Evolutionary conservation across 2,888 invertebrate species (phyloP).

Genomic region (Chalcosyrphus nemorum): DNA sequence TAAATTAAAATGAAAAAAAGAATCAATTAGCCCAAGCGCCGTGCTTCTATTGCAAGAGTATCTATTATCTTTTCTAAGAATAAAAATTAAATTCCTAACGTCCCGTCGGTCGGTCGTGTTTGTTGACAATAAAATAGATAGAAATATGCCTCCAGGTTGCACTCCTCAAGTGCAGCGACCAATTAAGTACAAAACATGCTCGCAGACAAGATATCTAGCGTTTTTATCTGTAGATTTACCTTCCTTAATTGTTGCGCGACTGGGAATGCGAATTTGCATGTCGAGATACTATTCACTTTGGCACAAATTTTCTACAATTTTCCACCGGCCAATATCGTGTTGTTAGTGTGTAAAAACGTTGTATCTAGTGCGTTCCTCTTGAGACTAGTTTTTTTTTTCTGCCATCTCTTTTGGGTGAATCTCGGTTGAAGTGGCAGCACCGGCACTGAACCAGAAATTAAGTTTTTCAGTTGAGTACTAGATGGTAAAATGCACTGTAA

Average conservation of each 20-base stretch:
- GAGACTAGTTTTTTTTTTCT: slow-evolving; percentile 57
- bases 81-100: not conserved
- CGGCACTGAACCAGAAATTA: slow-evolving; percentile 34
- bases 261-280: slow-evolving; percentile 56
- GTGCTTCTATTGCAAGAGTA: not conserved
- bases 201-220: slow-evolving; percentile 57
- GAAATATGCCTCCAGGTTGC: slow-evolving; percentile 3
- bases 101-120: slow-evolving; percentile 45
- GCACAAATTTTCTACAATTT: not conserved
- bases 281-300: slow-evolving; percentile 33
- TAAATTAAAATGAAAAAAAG: slow-evolving; percentile 11
- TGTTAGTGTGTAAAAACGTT: not conserved
- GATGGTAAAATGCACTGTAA: slow-evolving; percentile 43
- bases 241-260: slow-evolving; percentile 43
- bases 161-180: slow-evolving; percentile 40
- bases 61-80: slow-evolving; percentile 21
- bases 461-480: slow-evolving; percentile 12
- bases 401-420: slow-evolving; percentile 30
- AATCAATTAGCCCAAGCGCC: slow-evolving; percentile 19
- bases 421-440: slow-evolving; percentile 34
- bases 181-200: slow-evolving; percentile 57
- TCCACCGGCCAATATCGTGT: not conserved
- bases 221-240: slow-evolving; percentile 58
- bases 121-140: slow-evolving; percentile 48
- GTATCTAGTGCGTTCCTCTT: slow-evolving; percentile 53